Base-by-base conservation (phyloP, 1,140 invertebrate genomes). In the Hyles vespertilio region DNA sequence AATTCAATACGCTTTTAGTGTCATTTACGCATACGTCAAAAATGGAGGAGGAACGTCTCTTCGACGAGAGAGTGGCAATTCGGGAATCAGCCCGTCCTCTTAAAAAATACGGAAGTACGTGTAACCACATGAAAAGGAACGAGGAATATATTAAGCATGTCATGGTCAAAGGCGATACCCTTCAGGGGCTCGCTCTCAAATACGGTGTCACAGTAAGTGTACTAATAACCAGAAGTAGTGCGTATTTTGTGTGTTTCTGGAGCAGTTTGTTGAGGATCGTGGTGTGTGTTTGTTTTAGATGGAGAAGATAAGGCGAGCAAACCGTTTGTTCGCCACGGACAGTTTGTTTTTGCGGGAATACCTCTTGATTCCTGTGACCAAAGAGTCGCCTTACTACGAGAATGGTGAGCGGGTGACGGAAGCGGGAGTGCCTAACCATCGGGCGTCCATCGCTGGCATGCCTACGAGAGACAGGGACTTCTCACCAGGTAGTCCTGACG, bases 171-270 rank as follows among this genome's bases (percentile, higher is more conserved):
- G 92, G 92, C 11, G 97, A 98, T 84, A 98, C 97, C n/a, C 89
- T 98, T 59, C 96, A 97, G 91, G 96, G 97, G 70, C 94, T 98
- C 67, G 96, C 97, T 32, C 91, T 98, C 36, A 97, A 96, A 92
- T 98, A 98, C 90, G 95, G 95, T 78, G 95, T 96, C 70, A 96
- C 96, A 79, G 96, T 98, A 92, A 92, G 94, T 93, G 70, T 71
- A 56, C 44, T 55, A 67, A 77, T 74, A 75, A 78, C 79, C 72
- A 48, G 46, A n/a, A 40, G 22, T 22, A 22, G 22, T 22, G 22
- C 22, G 22, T 54, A 54, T 32, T 44, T 59, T 48, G 65, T 47
- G 51, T 60, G 51, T 51, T 65, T 69, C 58, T 68, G 45, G 65
- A 69, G 56, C 51, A 61, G 47, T 56, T 55, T 53, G 44, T 11